Percentiles rank a stretch among this genome's conserved stretches.
Conservation (phyloP, 2,797 vertebrate species). For the Characodon lateralis region DNA sequence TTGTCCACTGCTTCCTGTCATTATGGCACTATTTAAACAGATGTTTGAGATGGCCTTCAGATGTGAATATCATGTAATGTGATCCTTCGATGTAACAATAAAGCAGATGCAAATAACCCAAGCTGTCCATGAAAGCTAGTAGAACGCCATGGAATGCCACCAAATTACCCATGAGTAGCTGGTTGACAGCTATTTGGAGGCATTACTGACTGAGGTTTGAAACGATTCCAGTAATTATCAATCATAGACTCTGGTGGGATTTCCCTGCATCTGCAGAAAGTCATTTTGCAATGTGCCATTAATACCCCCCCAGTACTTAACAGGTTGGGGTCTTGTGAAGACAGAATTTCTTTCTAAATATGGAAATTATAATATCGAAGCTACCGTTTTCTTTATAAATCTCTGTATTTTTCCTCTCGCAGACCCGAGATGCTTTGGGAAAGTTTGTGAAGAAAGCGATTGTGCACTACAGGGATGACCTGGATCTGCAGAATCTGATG, state of each 20-base stretch:
- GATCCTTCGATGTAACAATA: neutral
- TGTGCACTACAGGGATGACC: slow-evolving; percentile 83
- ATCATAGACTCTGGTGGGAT: slow-evolving; percentile 7
- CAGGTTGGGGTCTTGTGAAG: slow-evolving; percentile 11
- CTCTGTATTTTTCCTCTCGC: slow-evolving; percentile 12
- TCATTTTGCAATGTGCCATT: slow-evolving; percentile 12
- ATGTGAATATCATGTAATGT: neutral
- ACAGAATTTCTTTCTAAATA: neutral
- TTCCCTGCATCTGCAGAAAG: slow-evolving; percentile 15
- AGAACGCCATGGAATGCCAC: slow-evolving; percentile 10
- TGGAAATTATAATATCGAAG: slow-evolving; percentile 1
- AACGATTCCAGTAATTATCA: slow-evolving; percentile 20
- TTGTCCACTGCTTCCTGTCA: neutral
- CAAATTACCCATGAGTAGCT: neutral
- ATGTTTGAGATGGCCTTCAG: neutral
- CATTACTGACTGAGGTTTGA: slow-evolving; percentile 10
- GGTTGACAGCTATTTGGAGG: neutral
- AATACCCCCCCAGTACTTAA: slow-evolving; percentile 33
- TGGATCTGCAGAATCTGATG: slow-evolving; percentile 86
- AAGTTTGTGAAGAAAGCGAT: slow-evolving; percentile 84
- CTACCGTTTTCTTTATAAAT: neutral
- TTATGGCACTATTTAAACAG: neutral
- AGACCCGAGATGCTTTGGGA: slow-evolving; percentile 77
- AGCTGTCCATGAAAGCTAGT: neutral
- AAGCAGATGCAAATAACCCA: neutral